Conservation (phyloP, 2,113 vertebrate genomes). For the Sinocyclocheilus rhinocerous region DNA sequence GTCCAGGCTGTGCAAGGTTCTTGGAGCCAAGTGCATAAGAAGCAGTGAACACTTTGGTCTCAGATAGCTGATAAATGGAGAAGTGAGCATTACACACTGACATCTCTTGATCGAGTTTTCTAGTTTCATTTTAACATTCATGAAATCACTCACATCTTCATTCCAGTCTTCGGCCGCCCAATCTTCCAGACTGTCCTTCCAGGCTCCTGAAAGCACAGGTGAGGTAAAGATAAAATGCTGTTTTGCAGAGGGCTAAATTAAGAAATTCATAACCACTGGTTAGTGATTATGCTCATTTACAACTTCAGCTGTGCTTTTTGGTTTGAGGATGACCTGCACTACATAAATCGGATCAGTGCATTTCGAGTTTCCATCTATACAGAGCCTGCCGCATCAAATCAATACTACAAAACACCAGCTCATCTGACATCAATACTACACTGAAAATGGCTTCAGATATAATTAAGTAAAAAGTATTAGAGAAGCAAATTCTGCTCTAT, state of each 20-base stretch:
- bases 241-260: background rate
- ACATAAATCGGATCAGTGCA: background rate
- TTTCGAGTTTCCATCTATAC: background rate
- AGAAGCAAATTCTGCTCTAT: background rate
- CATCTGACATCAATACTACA: background rate
- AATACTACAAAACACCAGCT: background rate
- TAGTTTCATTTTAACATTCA: background rate
- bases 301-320: background rate
- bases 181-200: constrained; percentile 89
- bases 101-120: background rate
- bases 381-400: background rate
- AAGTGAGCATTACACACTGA: background rate
- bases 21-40: constrained; percentile 81
- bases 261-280: background rate
- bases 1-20: constrained; percentile 78
- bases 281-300: background rate
- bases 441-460: constrained; percentile 4
- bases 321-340: background rate
- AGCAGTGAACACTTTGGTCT: constrained; percentile 96
- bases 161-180: constrained; percentile 96
- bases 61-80: constrained; percentile 82
- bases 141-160: constrained; percentile 86
- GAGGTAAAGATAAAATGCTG: background rate
- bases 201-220: constrained; percentile 74
- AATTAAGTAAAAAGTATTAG: constrained; percentile 12